phyloP scores from a whole-genome alignment of 2,888 invertebrate species.

The Macaria liturata region DNA sequence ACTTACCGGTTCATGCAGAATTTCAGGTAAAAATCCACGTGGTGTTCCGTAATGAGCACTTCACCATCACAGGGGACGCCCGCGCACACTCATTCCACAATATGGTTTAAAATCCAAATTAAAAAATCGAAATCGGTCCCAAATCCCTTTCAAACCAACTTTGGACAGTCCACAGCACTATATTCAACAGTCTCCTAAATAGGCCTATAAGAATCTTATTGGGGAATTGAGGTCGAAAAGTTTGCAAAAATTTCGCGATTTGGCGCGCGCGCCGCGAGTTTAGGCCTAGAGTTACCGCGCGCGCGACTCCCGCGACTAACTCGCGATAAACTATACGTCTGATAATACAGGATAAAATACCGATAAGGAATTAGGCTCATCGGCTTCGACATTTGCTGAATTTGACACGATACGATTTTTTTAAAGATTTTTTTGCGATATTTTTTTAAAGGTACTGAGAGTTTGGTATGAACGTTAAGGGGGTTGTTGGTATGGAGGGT shows the following conservation, averaged over 20 bases:
- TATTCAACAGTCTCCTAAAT: conserved; percentile 56
- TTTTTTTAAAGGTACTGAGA: background rate
- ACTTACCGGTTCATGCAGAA: conserved; percentile 54
- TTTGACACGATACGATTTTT: conserved; percentile 8
- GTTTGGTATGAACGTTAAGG: background rate
- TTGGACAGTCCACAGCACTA: conserved; percentile 39
- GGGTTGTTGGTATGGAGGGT: conserved; percentile 5
- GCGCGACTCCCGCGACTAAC: conserved; percentile 44
- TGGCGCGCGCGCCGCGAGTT: conserved; percentile 53
- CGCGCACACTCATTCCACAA: conserved; percentile 56
- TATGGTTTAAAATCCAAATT: conserved; percentile 48
- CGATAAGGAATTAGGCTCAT: conserved; percentile 51
- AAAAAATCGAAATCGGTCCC: conserved; percentile 38
- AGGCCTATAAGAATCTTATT: conserved; percentile 82
- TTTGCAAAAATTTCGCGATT: conserved; percentile 69
- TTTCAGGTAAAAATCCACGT: conserved; percentile 44
- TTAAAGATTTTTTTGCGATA: background rate
- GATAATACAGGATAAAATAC: conserved; percentile 49
- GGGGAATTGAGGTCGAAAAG: conserved; percentile 48
- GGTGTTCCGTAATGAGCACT: conserved; percentile 36
- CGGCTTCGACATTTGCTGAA: conserved; percentile 16
- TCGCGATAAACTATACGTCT: conserved; percentile 34
- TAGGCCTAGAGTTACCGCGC: conserved; percentile 63
- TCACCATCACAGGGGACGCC: conserved; percentile 32
- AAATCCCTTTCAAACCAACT: conserved; percentile 52